Evolutionary conservation across 2,113 vertebrate genomes (phyloP), one percentile per base, ranked within the genome.

Genomic region (Gallinago paraguaiae): DNA sequence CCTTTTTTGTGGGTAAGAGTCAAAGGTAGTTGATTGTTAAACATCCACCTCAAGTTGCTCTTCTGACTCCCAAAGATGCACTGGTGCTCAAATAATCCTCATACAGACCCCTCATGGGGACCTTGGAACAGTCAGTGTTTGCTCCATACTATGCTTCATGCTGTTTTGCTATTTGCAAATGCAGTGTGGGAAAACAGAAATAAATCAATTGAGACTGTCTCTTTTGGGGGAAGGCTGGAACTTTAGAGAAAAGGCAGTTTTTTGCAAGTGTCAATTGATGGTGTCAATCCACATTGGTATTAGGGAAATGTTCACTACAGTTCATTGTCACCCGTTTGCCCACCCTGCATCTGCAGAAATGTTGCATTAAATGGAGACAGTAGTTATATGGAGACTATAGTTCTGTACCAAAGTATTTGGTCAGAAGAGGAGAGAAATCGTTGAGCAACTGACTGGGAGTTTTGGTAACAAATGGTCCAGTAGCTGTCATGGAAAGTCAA

Each of bases 11-110:
- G 30, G 30, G 27, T 92, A 78, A 35, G 22, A 91, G 41, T 74
- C 43, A 79, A 84, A 88, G 39, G 17, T 76, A 82, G 35, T 17
- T 77, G 20, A 79, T 46, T 72, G 43, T 82, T 85, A 75, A 95
- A 92, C 33, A 61, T 41, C 53, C 43, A 77, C 10, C 71, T 95
- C 28, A 39, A 5, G 16, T 57, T 94, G 27, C 7, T 71, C 17
- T 77, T 77, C 67, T 78, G 41, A 74, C 28, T 79, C 65, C 50
- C 27, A 74, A 27, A 81, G 56, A 74, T 11, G 13, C 10, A 48
- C 14, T 0, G 1, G 18, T 6, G 4, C 43, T 72, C 61, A 82
- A 74, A 70, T 67, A 46, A 82, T 51, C 8, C 16, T 69, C 7
- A 46, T 39, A 63, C 7, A 65, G 53, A 4, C 7, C 12, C 6